Conservation (phyloP, 2,888 invertebrate genomes). For the Lomographa bimaculata region DNA sequence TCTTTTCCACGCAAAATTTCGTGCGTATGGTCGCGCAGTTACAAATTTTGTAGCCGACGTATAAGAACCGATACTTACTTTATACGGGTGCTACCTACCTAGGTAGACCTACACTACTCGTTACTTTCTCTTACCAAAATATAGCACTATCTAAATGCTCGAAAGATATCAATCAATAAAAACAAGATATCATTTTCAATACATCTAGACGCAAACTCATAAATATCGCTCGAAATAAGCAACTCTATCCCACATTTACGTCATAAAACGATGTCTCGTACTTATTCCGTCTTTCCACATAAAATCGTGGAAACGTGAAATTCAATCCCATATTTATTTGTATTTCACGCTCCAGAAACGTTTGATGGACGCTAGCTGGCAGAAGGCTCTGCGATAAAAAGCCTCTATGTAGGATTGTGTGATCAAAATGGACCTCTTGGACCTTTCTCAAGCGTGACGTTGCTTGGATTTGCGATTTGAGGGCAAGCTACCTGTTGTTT, state of each 20-base stretch:
- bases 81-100: no score
- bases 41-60: no score
- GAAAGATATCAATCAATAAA: no score
- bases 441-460: constrained; percentile 11
- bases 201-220: constrained; percentile 5
- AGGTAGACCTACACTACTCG: no score
- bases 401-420: constrained; percentile 21
- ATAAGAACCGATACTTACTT: no score
- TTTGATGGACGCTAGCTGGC: constrained; percentile 33
- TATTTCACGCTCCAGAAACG: constrained; percentile 35
- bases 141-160: no score
- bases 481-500: background rate
- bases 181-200: no score
- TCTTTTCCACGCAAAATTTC: no score
- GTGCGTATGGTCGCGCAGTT: no score
- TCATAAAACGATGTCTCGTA: constrained; percentile 17
- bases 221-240: constrained; percentile 17
- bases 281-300: constrained; percentile 25
- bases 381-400: constrained; percentile 24
- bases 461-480: constrained; percentile 1
- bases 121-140: no score
- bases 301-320: constrained; percentile 40
- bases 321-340: constrained; percentile 42
- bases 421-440: constrained; percentile 9
- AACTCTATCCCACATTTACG: constrained; percentile 23